A percentile compares a stretch with the other conserved stretches of the same genome.
Conservation (phyloP, 2,113 vertebrate species). For the Mormyrus iriodes region DNA sequence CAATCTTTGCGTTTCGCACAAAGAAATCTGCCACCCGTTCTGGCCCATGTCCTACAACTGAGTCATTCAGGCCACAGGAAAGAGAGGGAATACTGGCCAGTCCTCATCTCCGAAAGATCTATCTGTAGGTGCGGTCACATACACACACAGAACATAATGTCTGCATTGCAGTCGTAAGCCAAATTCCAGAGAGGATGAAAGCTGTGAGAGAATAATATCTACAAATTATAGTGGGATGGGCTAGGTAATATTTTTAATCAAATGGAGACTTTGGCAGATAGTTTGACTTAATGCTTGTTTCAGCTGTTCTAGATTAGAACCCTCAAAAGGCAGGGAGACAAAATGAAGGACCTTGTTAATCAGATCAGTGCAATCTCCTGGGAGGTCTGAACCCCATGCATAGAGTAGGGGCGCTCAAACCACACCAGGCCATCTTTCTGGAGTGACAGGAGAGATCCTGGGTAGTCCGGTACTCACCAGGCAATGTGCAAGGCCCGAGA, state of each 20-base stretch:
- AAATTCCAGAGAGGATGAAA: neutral
- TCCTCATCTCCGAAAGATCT: neutral
- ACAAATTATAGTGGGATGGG: neutral
- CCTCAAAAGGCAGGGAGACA: neutral
- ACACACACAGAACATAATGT: neutral
- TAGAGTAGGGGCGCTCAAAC: neutral
- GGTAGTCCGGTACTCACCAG: neutral
- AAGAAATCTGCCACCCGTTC: neutral
- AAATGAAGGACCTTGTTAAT: neutral
- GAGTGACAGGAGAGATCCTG: neutral
- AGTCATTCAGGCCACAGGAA: neutral
- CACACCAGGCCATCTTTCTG: neutral
- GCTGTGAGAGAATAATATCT: neutral
- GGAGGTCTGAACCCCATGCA: neutral
- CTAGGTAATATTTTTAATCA: neutral
- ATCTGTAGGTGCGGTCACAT: neutral
- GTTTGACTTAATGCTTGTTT: neutral
- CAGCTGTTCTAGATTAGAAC: neutral
- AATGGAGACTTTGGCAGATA: neutral
- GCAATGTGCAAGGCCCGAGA: neutral
- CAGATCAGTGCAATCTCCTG: neutral
- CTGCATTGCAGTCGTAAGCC: neutral
- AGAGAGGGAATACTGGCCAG: neutral
- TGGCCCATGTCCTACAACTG: neutral
- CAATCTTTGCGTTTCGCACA: neutral